Base-by-base conservation (phyloP, 2,888 invertebrate genomes). In the Halocaridina rubra region DNA sequence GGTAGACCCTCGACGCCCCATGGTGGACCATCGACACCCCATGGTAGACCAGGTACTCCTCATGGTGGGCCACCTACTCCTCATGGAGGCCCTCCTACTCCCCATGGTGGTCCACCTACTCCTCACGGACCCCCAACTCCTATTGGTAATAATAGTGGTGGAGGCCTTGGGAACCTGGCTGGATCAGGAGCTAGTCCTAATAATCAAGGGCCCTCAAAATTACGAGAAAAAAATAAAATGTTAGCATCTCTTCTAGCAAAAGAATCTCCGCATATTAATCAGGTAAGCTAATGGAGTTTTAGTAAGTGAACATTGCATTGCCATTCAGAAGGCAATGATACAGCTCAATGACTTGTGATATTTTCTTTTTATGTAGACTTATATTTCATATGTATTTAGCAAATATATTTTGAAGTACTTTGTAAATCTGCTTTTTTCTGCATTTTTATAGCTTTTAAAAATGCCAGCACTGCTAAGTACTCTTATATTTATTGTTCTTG, bases 171-270 rank as follows among this genome's bases (percentile, higher is more conserved):
- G 24, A 32, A 32, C 1, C 64, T 67, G 46, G 72, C 53, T 46
- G 74, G 64, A 33, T n/a, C 64, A 30, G 79, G 75, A 69, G 30
- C 39, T 3, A 78, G 69, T 64, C 75, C 64, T 19, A 79, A 71
- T 30, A 78, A 80, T 32, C 84, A 79, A 75, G 75, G 80, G 13
- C 76, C 74, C 16, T 84, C 84, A 72, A 79, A 72, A 32, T 67
- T 84, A 8, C 84, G 80, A 33, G 79, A 82, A 27, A 82, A 72
- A 67, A 84, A 86, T 53, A 80, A 74, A 39, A 86, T 86, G 86
- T 27, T 86, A 32, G 76, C 82, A 19, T 77, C 80, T 3, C 84
- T 86, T 27, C 81, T 86, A 24, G 82, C 86, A 24, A 86, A 64
- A 16, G 84, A 80, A 79, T 61, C 79, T 39, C 30, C 53, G 5